Percentiles rank a stretch among this genome's conserved stretches.
These are phyloP conservation scores for Pantelozetes paolii DNA, from an alignment of 2,888 invertebrate species.

Conservation along the genomic window DNA sequence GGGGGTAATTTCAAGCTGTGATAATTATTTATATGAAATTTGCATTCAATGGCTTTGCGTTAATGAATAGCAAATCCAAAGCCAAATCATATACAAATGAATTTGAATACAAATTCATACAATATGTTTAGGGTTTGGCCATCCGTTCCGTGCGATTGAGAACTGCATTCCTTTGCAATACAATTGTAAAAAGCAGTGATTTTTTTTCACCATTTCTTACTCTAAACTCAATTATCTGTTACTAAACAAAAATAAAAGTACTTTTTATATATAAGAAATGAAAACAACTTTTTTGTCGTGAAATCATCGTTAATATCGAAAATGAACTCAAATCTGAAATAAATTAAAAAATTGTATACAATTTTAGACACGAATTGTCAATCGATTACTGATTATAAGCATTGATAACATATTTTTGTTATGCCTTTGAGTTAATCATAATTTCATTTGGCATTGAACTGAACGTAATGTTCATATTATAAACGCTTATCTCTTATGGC, in stretches of 20 bases:
- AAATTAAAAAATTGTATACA: not conserved
- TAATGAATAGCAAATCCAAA: not conserved
- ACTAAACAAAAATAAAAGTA: not conserved
- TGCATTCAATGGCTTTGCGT: not conserved
- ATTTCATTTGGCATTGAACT: constrained; percentile 5
- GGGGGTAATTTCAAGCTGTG: too few species aligned
- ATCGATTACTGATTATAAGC: not conserved
- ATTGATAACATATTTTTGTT: not conserved
- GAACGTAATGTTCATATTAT: constrained; percentile 1
- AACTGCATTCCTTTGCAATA: not conserved
- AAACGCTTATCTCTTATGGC: constrained; percentile 8
- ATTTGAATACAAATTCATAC: not conserved
- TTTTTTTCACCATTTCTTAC: not conserved
- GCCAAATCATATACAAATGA: not conserved
- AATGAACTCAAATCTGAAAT: not conserved
- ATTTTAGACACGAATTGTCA: not conserved
- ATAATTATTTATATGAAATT: too few species aligned
- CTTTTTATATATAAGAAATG: not conserved
- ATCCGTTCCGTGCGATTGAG: not conserved
- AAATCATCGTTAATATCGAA: not conserved
- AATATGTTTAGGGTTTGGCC: not conserved
- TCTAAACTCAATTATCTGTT: not conserved
- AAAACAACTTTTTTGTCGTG: not conserved
- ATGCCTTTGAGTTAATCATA: not conserved
- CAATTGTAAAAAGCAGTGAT: not conserved